Evolutionary conservation across 2,888 invertebrate genomes (phyloP), one percentile per base, ranked within the genome.

Genomic region (Tinea semifulvella): DNA sequence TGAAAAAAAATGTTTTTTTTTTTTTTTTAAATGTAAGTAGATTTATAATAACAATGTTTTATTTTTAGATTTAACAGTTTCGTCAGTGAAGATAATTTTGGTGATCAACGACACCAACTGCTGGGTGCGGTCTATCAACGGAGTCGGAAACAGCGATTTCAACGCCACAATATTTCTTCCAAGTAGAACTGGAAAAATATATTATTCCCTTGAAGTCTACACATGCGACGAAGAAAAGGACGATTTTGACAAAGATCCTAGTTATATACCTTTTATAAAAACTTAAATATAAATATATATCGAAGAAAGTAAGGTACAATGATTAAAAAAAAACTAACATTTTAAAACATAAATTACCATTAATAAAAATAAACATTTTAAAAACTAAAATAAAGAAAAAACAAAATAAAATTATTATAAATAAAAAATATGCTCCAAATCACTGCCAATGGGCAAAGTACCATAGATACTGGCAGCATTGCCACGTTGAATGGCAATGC

Each of bases 101-200:
- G 51, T 75, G 2, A 53, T 69, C 22, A 76, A 76, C 48, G 60
- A 68, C 43, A 73, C 79, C 1, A 65, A 69, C 31, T 65, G 62
- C 49, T 49, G 60, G 39, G 71, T 65, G 0, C 55, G 54, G 44
- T 71, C 77, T 1, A 51, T 58, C 2, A 48, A 47, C 2, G 75
- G 71, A 10, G 55, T 77, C 3, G 76, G 74, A 1, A 14, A 31
- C 1, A 4, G 48, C 1, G 58, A 61, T 22, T 77, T 77, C 54
- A 48, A 52, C 2, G 77, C 62, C 1, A 56, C 62, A 2, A 40
- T 76, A 43, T 63, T 63, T 48, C 53, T 75, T 28, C 68, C 76
- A 0, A 51, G 53, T 2, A 57, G 65, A 36, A 54, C 64, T 16
- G 63, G 58, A 20, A 50, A 61, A 14, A 51, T 66, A 6, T 61